phyloP scores from a whole-genome alignment of 2,888 invertebrate genomes.

The Dusona sp. region DNA sequence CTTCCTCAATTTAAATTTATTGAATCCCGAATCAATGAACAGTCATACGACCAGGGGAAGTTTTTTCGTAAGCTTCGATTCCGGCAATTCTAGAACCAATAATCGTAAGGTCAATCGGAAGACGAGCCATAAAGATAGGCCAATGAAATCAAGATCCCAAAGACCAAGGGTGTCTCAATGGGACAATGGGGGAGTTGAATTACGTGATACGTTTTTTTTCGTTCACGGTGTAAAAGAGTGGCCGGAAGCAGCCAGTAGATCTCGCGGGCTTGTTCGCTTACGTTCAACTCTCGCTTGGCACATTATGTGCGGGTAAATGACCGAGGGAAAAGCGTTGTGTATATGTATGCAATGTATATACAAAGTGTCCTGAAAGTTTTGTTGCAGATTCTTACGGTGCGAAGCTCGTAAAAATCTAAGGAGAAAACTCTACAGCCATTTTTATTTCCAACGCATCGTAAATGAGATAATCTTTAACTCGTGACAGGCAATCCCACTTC shows the following conservation, averaged over 20 bases:
- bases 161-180: not conserved
- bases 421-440: not conserved
- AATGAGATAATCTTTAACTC: not conserved
- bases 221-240: conserved; percentile 73
- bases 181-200: conserved; percentile 32
- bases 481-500: not conserved
- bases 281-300: conserved; percentile 59
- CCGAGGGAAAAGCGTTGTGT: conserved; percentile 70
- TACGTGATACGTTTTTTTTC: conserved; percentile 49
- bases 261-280: conserved; percentile 58
- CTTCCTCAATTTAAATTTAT: conserved; percentile 20
- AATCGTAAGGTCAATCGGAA: conserved; percentile 6
- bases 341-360: conserved; percentile 7
- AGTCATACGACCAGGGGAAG: not conserved
- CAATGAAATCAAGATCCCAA: conserved; percentile 6
- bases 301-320: conserved; percentile 71
- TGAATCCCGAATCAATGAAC: conserved; percentile 15
- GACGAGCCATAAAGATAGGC: not conserved
- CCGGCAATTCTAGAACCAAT: conserved; percentile 7
- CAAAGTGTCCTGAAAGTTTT: conserved; percentile 7
- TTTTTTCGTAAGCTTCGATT: conserved; percentile 6
- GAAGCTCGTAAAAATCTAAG: not conserved
- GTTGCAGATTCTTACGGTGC: not conserved
- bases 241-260: conserved; percentile 76
- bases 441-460: not conserved